Base-by-base conservation (phyloP, 2,888 invertebrate species). In the Mesorhabditis spiculigera region DNA sequence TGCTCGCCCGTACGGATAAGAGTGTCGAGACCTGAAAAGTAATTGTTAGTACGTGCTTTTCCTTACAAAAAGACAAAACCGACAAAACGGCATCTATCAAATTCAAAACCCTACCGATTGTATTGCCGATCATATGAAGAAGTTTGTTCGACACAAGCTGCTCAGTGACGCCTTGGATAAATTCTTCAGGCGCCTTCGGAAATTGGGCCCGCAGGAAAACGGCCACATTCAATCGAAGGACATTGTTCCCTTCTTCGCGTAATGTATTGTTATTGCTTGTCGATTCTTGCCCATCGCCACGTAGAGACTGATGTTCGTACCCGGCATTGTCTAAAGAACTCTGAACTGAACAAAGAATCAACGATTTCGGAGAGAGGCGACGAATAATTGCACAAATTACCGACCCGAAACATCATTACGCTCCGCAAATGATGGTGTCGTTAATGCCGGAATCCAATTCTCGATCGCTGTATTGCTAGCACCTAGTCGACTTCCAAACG, bases 151-250 rank as follows among this genome's bases (percentile, higher is more conserved):
- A 66, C 28, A 73, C 62, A 4, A 77, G 67, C 64, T 75, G 70
- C 3, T 44, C 58, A 45, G 67, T 69, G 16, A 75, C 64, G 5
- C 90, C 89, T 67, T 86, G 77, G 68, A 92, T 90, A 66, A 93
- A 91, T 85, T 92, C 91, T 74, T 90, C 88, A 1, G 94, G 93
- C 71, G 93, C 90, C 76, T 89, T 90, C 4, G 93, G 92, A 72
- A 92, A 88, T 43, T 90, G 90, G 77, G 89, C 87, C 75, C 90
- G 89, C n/a, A 94, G 86, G 86, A 91, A 93, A 13, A n/a, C 58
- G n/a, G 58, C 58, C n/a, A 5, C 89, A 88, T 69, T 89, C 89
- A 1, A 93, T 87, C 84, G 91, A 91, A 50, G n/a, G n/a, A 50
- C n/a, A 13, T 50, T 50, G 8, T 10, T 13, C 10, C 58, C 58